A percentile compares a stretch with the other conserved stretches of the same genome.
phyloP scores from a whole-genome alignment of 2,888 invertebrate genomes.

The Halictus ligatus region DNA sequence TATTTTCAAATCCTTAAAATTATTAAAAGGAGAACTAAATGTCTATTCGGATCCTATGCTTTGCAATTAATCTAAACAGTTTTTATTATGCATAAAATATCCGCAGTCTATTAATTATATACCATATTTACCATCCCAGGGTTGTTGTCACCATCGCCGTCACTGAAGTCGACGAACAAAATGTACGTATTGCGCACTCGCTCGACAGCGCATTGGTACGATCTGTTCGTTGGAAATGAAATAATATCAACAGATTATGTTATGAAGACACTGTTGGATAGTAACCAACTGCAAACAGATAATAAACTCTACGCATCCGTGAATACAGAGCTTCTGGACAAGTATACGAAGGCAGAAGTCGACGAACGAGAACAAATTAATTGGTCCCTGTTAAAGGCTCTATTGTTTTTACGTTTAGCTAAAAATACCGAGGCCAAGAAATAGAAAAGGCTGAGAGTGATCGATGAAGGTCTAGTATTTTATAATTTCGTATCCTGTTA shows the following conservation, averaged over 20 bases:
- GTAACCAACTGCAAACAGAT: neutral
- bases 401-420: conserved; percentile 39
- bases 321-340: neutral
- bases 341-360: neutral
- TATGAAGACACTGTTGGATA: neutral
- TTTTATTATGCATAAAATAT: too few relatives aligned
- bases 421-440: too few relatives aligned
- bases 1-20: too few relatives aligned
- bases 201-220: conserved; percentile 27
- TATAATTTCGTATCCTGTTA: neutral
- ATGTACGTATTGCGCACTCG: conserved; percentile 28
- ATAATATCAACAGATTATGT: conserved; percentile 8
- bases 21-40: too few relatives aligned
- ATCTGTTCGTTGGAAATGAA: conserved; percentile 28
- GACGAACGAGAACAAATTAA: conserved; percentile 44
- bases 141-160: neutral
- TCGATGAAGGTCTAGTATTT: neutral
- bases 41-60: too few relatives aligned
- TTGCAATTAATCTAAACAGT: too few relatives aligned
- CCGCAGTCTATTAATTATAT: neutral
- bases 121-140: conserved; percentile 20
- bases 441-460: neutral
- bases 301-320: conserved; percentile 22
- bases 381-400: conserved; percentile 54
- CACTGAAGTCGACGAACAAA: neutral